Percentiles rank a stretch among this genome's conserved stretches.
These are phyloP conservation scores for Cheiracanthium punctorium DNA, from an alignment of 2,888 invertebrate genomes.

Conservation along the genomic window DNA sequence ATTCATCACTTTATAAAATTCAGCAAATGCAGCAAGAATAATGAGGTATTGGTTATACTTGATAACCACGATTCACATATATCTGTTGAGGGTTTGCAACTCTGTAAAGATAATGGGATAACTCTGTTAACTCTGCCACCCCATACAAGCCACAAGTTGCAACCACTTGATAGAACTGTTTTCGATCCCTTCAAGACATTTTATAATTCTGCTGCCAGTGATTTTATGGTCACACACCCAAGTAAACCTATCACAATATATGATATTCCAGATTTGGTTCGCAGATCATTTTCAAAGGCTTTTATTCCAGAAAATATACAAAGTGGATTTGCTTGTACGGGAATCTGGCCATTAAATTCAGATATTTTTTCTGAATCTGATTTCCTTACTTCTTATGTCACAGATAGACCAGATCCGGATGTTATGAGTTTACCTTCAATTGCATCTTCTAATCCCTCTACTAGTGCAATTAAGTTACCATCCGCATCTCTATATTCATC, in stretches of 20 bases:
- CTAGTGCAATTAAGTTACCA: background rate
- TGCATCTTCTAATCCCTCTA: background rate
- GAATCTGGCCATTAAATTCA: background rate
- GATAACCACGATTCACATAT: background rate
- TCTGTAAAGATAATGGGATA: background rate
- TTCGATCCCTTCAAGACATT: background rate
- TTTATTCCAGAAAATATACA: background rate
- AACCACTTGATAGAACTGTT: background rate
- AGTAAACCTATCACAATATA: slow-evolving; percentile 11
- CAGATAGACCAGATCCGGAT: background rate
- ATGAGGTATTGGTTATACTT: background rate
- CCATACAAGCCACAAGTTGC: background rate
- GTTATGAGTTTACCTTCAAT: background rate
- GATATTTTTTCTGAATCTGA: background rate
- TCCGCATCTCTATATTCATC: too few species aligned
- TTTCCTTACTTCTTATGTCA: background rate
- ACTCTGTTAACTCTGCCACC: background rate
- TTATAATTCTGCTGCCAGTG: slow-evolving; percentile 14
- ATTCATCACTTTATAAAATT: slow-evolving; percentile 6
- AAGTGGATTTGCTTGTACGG: too few species aligned
- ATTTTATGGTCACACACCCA: slow-evolving; percentile 4
- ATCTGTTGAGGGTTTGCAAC: background rate
- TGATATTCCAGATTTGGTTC: background rate
- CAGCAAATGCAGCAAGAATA: slow-evolving; percentile 8
- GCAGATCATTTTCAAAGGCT: background rate